Evolutionary conservation across 2,113 vertebrate species (phyloP).

Genomic region (Polypterus bichir): DNA sequence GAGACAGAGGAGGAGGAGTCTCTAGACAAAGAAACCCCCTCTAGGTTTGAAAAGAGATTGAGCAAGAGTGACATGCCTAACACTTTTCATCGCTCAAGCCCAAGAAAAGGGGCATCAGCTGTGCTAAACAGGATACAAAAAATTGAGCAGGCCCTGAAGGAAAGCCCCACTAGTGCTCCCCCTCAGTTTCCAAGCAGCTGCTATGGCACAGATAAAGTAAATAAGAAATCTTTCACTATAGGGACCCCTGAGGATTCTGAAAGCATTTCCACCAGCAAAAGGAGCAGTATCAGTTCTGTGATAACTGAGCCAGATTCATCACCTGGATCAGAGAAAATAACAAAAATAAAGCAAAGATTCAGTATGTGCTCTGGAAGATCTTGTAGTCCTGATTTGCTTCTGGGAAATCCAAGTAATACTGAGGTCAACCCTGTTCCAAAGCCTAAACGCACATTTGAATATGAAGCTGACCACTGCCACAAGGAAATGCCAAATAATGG

Average conservation of each 20-base stretch:
- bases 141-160: slow-evolving; percentile 87
- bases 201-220: slow-evolving; percentile 72
- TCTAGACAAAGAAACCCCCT: slow-evolving; percentile 61
- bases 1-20: slow-evolving; percentile 85
- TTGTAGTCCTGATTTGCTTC: slow-evolving; percentile 45
- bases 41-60: slow-evolving; percentile 67
- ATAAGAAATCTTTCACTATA: slow-evolving; percentile 61
- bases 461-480: slow-evolving; percentile 80
- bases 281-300: slow-evolving; percentile 50
- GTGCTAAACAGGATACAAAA: slow-evolving; percentile 95
- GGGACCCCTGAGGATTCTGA: slow-evolving; percentile 55
- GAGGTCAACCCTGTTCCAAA: slow-evolving; percentile 90
- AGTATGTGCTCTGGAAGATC: slow-evolving; percentile 42
- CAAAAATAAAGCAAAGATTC: slow-evolving; percentile 54
- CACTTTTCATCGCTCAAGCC: slow-evolving; percentile 56
- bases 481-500: slow-evolving; percentile 67
- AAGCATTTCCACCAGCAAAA: slow-evolving; percentile 49
- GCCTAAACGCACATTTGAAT: slow-evolving; percentile 97
- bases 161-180: slow-evolving; percentile 71
- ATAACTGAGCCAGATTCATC: slow-evolving; percentile 58
- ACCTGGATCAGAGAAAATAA: slow-evolving; percentile 56
- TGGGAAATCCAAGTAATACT: slow-evolving; percentile 43
- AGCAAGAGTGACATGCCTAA: slow-evolving; percentile 56
- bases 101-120: slow-evolving; percentile 77
- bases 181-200: slow-evolving; percentile 88